Base-by-base conservation (phyloP, 2,888 invertebrate genomes). In the Acronicta alni region DNA sequence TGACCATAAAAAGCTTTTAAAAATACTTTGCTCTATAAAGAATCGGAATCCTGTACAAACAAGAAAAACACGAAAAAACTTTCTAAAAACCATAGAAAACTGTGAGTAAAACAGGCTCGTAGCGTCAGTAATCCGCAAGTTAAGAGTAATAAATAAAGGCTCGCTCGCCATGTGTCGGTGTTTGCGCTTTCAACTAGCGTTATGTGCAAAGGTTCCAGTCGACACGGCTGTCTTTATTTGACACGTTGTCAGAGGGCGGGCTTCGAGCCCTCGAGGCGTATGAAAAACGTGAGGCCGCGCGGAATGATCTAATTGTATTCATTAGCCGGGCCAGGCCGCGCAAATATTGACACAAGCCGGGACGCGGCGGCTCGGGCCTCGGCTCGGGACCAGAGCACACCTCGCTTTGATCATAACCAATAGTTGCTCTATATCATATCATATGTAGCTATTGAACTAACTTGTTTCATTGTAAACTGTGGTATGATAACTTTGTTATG, bases 241-340 rank as follows among this genome's bases (percentile, higher is more conserved):
- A 88, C 90, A 89, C 91, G 88, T 84, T 80, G 83, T 88, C 86
- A 83, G 87, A 85, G 88, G 87, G 83, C 84, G 83, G 79, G 59
- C 82, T 83, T 81, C 84, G 82, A 77, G 61, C 82, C 85, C 83
- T 74, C 84, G 86, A 84, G 86, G 89, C 90, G 92, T 90, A 91
- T 89, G 92, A 92, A 91, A 91, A 91, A 90, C 89, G 92, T 89
- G 91, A 91, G 93, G 93, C 90, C 93, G 90, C 91, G 92, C 85
- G 93, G 93, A 94, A 94, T 93, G 93, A 94, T 94, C 93, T 93
- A 93, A 94, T 94, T 93, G 92, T 93, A 92, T 94, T 94, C 93
- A 94, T 94, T 93, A 94, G 93, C 89, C 86, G 86, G 92, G 90
- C 85, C 89, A 87, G 89, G 89, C 85, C 85, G 86, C 62, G 90